Conservation (phyloP, 1,140 invertebrate species). For the Ceratosolen fusciceps region DNA sequence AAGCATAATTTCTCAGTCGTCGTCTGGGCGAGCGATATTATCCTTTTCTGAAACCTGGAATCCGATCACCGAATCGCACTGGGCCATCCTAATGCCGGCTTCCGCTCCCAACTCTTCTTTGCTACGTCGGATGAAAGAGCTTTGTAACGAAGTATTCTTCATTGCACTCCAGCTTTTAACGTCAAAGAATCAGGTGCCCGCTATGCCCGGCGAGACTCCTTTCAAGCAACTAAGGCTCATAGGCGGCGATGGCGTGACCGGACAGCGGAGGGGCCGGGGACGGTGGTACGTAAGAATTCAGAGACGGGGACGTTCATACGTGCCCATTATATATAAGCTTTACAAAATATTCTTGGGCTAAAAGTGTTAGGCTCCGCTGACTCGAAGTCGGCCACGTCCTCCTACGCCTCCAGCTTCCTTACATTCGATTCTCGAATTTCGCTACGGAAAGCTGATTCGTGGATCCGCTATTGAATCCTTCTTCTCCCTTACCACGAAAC, state of each 20-base stretch:
- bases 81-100: background rate
- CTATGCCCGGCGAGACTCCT: background rate
- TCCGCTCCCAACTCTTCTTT: background rate
- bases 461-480: background rate
- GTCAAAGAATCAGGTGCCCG: background rate
- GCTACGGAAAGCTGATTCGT: background rate
- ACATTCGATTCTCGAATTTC: background rate
- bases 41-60: background rate
- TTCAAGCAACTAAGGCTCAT: conserved; percentile 12
- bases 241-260: no score
- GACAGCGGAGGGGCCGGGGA: no score
- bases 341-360: background rate
- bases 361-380: background rate
- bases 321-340: background rate
- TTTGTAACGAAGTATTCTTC: conserved; percentile 44
- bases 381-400: background rate
- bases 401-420: background rate
- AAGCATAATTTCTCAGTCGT: no score
- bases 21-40: no score
- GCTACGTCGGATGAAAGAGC: background rate
- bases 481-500: no score
- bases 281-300: background rate
- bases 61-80: no score
- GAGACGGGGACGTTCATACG: background rate
- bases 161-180: background rate